These are phyloP conservation scores for Borostomias antarcticus DNA, from an alignment of 2,797 vertebrate genomes.

Conservation along the genomic window DNA sequence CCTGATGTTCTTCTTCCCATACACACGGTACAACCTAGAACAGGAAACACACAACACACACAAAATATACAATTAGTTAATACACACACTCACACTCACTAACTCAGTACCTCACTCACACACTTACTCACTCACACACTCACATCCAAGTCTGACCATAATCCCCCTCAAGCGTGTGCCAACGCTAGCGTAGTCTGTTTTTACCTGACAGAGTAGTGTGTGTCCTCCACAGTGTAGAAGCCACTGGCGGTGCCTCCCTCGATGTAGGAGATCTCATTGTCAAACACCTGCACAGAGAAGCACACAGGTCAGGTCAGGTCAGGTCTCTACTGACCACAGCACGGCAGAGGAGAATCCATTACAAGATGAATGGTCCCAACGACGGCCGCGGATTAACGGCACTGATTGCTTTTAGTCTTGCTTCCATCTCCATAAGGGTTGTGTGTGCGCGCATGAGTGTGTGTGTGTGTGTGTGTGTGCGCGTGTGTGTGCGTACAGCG, in stretches of 20 bases:
- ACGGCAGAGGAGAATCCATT: too few species aligned
- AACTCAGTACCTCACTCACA: neutral
- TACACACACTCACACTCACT: constrained; percentile 6
- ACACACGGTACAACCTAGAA: constrained; percentile 68
- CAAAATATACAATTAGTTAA: neutral
- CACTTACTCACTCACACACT: neutral
- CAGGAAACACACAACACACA: constrained; percentile 13
- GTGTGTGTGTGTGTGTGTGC: neutral
- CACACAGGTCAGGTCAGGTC: neutral
- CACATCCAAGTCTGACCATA: neutral
- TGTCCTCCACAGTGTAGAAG: constrained; percentile 95
- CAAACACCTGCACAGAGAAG: constrained; percentile 82
- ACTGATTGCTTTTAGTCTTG: too few species aligned
- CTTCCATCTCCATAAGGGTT: too few species aligned
- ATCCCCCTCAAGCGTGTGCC: neutral
- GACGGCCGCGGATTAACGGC: too few species aligned
- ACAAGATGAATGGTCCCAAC: too few species aligned
- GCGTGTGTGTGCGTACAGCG: constrained; percentile 72
- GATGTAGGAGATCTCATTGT: constrained; percentile 94
- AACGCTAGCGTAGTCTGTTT: neutral
- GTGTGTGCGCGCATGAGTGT: neutral
- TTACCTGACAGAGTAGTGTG: constrained; percentile 83
- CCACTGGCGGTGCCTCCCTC: constrained; percentile 95
- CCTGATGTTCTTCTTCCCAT: constrained; percentile 93
- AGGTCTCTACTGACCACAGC: neutral